phyloP scores from a whole-genome alignment of 2,113 vertebrate genomes.

The Trinectes maculatus region DNA sequence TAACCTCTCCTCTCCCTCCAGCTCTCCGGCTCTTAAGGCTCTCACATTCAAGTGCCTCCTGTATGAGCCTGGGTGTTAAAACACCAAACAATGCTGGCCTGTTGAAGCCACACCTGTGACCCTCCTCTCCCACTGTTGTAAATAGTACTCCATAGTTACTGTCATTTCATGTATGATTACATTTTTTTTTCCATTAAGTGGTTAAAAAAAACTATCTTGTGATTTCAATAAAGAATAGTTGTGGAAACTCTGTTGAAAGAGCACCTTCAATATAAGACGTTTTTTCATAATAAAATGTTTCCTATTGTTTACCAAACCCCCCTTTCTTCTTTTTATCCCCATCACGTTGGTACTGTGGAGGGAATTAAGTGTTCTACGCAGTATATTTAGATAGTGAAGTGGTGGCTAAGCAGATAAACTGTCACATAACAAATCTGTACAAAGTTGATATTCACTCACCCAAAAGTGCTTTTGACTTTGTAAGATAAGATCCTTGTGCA shows the following conservation, averaged over 20 bases:
- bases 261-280: conserved; percentile 75
- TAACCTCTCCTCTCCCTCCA: conserved; percentile 22
- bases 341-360: background rate
- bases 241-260: conserved; percentile 73
- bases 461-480: background rate
- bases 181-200: conserved; percentile 60
- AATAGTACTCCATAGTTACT: conserved; percentile 70
- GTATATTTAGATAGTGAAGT: no score
- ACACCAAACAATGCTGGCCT: conserved; percentile 53
- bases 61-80: conserved; percentile 62
- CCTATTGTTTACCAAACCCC: conserved; percentile 64
- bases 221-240: conserved; percentile 81
- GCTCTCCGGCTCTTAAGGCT: conserved; percentile 72
- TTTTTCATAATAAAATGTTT: conserved; percentile 84
- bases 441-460: background rate
- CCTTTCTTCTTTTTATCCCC: conserved; percentile 41
- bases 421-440: no score
- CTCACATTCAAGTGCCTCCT: conserved; percentile 79
- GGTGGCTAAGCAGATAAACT: no score
- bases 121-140: conserved; percentile 62
- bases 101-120: conserved; percentile 49
- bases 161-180: conserved; percentile 67
- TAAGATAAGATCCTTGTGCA: no score
- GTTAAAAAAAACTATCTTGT: conserved; percentile 70
- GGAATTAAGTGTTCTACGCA: no score